phyloP scores from a whole-genome alignment of 2,797 vertebrate genomes.

The Zalophus californianus region DNA sequence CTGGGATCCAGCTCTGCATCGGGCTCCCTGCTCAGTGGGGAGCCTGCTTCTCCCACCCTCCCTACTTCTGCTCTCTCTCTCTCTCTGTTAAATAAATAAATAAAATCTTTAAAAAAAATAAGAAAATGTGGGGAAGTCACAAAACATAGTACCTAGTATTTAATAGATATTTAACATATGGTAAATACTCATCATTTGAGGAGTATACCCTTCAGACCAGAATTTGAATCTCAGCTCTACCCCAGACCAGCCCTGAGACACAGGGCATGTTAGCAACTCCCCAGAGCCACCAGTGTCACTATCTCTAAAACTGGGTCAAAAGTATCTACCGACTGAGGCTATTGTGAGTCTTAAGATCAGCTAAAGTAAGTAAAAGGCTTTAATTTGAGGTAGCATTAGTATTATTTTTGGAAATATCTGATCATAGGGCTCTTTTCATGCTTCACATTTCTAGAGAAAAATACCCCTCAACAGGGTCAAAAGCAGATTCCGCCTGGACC shows the following conservation, averaged over 20 bases:
- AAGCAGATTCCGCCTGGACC: neutral
- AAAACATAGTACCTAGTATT: neutral
- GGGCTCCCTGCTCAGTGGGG: neutral
- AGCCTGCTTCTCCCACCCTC: neutral
- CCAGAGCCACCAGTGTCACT: neutral
- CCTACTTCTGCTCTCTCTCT: neutral
- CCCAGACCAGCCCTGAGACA: neutral
- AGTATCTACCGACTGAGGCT: neutral
- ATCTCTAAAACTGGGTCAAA: neutral
- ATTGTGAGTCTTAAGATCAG: neutral
- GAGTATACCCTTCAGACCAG: neutral
- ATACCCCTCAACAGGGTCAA: neutral
- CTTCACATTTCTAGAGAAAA: constrained; percentile 49
- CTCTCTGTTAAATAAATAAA: neutral
- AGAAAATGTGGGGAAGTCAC: neutral
- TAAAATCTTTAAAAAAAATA: neutral
- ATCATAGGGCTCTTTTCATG: neutral
- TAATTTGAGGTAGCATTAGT: neutral
- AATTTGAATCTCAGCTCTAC: neutral
- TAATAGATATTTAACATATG: neutral
- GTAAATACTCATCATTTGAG: neutral
- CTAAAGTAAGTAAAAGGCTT: neutral
- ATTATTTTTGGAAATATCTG: neutral
- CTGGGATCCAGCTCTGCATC: rapidly evolving
- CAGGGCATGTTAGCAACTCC: neutral